These are phyloP conservation scores for Dicyema japonicum DNA, from an alignment of 1,140 invertebrate genomes.

Conservation along the genomic window DNA sequence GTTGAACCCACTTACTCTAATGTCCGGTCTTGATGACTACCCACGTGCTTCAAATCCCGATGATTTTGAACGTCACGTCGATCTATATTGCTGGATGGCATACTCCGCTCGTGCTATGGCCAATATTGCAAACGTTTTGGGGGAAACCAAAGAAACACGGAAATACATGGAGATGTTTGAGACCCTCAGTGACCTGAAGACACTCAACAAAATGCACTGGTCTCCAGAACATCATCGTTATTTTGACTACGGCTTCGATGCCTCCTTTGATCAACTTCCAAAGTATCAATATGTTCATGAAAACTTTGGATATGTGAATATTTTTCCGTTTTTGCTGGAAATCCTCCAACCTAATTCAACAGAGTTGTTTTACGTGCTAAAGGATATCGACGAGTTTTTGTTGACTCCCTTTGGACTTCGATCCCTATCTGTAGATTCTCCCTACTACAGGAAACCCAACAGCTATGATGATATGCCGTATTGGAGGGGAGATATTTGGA, in stretches of 20 bases:
- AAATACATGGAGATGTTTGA: too few relatives aligned
- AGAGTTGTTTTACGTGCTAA: constrained; percentile 1
- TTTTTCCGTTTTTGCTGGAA: constrained; percentile 69
- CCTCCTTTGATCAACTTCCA: too few relatives aligned
- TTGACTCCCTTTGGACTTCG: constrained; percentile 3
- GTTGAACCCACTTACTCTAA: constrained; percentile 3
- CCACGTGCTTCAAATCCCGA: constrained; percentile 77
- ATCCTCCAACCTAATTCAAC: constrained; percentile 34
- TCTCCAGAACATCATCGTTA: too few relatives aligned
- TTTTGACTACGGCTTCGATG: too few relatives aligned
- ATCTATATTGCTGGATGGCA: constrained; percentile 80
- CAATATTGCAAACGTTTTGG: too few relatives aligned
- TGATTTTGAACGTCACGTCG: constrained; percentile 54
- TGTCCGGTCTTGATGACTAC: constrained; percentile 60
- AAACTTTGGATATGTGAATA: constrained; percentile 66
- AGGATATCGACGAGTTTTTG: constrained; percentile 1
- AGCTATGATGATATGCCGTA: constrained; percentile 91
- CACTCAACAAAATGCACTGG: too few relatives aligned
- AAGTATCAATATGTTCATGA: too few relatives aligned
- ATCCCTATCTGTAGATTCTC: constrained; percentile 52
- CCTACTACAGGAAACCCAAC: constrained; percentile 62
- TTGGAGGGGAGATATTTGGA: constrained; percentile 85
- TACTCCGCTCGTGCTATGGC: constrained; percentile 41
- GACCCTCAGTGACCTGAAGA: too few relatives aligned
- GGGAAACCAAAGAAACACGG: too few relatives aligned